Base-by-base conservation (phyloP, 2,113 vertebrate genomes). In the Himantopus leucocephalus region DNA sequence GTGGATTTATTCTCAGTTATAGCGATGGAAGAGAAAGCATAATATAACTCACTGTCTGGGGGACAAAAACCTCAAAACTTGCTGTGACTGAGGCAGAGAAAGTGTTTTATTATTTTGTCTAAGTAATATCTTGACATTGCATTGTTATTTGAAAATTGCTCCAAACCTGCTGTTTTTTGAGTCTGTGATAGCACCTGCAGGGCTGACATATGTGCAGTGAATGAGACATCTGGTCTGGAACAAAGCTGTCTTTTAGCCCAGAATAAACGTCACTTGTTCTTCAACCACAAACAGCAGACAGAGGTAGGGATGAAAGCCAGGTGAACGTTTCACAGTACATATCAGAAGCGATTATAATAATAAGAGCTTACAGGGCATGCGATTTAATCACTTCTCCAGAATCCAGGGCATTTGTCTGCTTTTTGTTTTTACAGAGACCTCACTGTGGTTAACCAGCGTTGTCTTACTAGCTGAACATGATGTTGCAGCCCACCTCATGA, bases 171-270 rank as follows among this genome's bases (percentile, higher is more conserved):
- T 96, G 34, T 85, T 94, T 92, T 88, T 97, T 85, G 52, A 94
- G 32, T n/a, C 50, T 68, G 32, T 37, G 45, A 64, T 60, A 93
- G 81, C 81, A 95, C 94, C 91, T 96, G 95, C 64, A 88, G 80
- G 89, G 72, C 47, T 96, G 88, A 96, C 92, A 88, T 79, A 78
- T 93, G 89, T 64, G 63, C 35, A 72, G 43, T n/a, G 71, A 86
- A 85, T 77, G 87, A 96, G 89, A 92, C 91, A 93, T 91, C 92
- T 95, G 70, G 50, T 93, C 70, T 85, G 77, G 64, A 95, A 96
- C 92, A 95, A 97, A 97, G 67, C 72, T 95, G 72, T 74, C 93
- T 96, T 96, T 96, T 89, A 94, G 37, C 50, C 37, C 72, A 87
- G 50, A 92, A 88, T 94, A 92, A 96, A 84, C 0, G 0, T 71